Base-by-base conservation (phyloP, 2,113 vertebrate species). In the Dissostichus mawsoni region DNA sequence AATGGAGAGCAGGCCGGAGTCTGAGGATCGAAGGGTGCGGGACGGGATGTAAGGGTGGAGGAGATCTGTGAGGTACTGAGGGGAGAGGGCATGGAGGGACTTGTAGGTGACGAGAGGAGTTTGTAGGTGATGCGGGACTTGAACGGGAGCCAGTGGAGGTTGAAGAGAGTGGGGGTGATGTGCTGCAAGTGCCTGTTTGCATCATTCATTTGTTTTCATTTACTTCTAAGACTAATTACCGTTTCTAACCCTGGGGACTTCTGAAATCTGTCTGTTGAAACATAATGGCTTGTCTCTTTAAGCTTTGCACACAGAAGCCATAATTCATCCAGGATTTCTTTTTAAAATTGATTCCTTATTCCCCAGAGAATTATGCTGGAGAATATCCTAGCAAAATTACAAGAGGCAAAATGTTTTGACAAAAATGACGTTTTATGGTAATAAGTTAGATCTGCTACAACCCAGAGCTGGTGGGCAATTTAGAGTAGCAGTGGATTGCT, bases 201-300 rank as follows among this genome's bases (percentile, higher is more conserved):
- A 69, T 83, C 44, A 75, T 78, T 76, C 65, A 69, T 76, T 81
- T 77, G 51, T 81, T 82, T 75, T 64, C 14, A 53, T 86, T 82
- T 63, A 47, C 90, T 87, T 81, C 50, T 72, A 45, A 72, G 68
- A 83, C 72, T 74, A 79, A 89, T 81, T 59, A 80, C 33, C 55
- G 33, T 81, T 84, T 88, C 66, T 29, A 58, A 75, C 29, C 69
- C 72, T 0, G 23, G 52, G 53, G 76, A 56, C 36, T 41, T 41
- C 36, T 41, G 65, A 76, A 80, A 78, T 65, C 29, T 55, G 51
- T 77, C 84, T 83, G 14, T 72, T 55, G 65, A 14, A 66, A 75
- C 63, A 20, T 61, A 64, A 80, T 23, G 45, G 44, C 50, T 84
- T 66, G 52, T 84, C 65, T 84, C 65, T 81, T 44, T 57, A 76